Evolutionary conservation across 2,888 invertebrate species (phyloP), one percentile per base, ranked within the genome.

Genomic region (Leptinotarsa haldemani): DNA sequence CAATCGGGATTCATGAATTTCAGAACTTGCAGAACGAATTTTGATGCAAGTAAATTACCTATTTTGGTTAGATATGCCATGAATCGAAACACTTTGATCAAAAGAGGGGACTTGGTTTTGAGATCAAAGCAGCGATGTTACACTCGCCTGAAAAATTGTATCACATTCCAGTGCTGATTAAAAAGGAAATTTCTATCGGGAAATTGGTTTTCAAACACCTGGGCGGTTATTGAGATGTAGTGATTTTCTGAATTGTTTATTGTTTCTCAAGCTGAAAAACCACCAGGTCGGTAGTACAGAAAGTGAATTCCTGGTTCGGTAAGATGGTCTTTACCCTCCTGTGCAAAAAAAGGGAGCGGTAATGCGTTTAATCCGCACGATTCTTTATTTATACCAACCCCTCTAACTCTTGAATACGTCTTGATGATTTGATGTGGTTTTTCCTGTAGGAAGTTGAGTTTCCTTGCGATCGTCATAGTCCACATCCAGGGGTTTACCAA

Each of bases 341-440:
- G 16, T 20, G 18, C 56, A 13, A 25, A 56, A 30, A 22, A 9
- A 22, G 56, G 56, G 56, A 56, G 56, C 56, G 15, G 56, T 56
- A 22, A 56, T 22, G 22, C 56, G 22, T 56, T 56, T 56, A 16
- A 56, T 56, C 56, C 56, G n/a, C 22, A 22, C 22, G 56, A 4
- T 20, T 20, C 22, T 56, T 22, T 20, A 20, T 56, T 56, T 18
- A 52, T 52, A 52, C 22, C 9, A 13, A 56, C 56, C 56, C 56
- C 22, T 56, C 13, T 20, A 4, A 56, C 22, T 56, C 56, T 56
- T 56, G 22, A 16, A 56, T 25, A 56, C 22, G 22, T 56, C 56
- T 56, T 56, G 20, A 56, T 56, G 56, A 56, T 56, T 56, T 18
- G 56, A 56, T 56, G 22, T 22, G 56, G 56, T 56, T 56, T 56